Base-by-base conservation (phyloP, 2,797 vertebrate genomes). In the Sus cebifrons region DNA sequence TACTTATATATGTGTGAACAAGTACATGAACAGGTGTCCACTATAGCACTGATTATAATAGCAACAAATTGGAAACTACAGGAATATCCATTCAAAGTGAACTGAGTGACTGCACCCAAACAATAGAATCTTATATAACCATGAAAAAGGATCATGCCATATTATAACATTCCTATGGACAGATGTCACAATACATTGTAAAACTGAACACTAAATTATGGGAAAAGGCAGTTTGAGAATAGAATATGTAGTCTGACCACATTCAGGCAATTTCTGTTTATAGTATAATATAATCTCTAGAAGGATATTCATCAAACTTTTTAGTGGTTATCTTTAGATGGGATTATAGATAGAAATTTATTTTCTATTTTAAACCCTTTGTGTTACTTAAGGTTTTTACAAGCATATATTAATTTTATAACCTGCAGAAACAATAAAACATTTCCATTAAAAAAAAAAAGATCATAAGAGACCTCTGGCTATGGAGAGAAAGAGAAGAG, bases 401-500 rank as follows among this genome's bases (percentile, higher is more conserved):
- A 96, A 93, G 54, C 36, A 83, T 44, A 32, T 54, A 60, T 86
- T 92, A 74, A 49, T 92, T 92, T 90, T 70, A 92, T 74, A 96
- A 96, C 82, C 62, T 91, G n/a, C 52, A 89, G 44, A 96, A 96
- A 83, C 29, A 92, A 92, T 89, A 75, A 85, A 88, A 91, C 14
- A 75, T 71, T 91, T 29, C 36, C 70, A 84, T 91, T 71, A 85
- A 36, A 79, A 16, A 78, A 90, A 18, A 71, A 93, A 40, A 75
- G 29, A 56, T 9, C 60, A 71, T 86, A 52, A 90, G 16, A 36
- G 16, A 56, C 15, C 27, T 88, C 54, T 81, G 89, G 20, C 40
- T 92, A n/a, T 27, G 11, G 64, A 84, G 75, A 73, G 29, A 27
- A 36, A 36, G 36, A 36, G 36, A 78, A 87, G 25, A 75, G 3